phyloP scores from a whole-genome alignment of 1,140 invertebrate genomes.

The Chironomus tepperi region DNA sequence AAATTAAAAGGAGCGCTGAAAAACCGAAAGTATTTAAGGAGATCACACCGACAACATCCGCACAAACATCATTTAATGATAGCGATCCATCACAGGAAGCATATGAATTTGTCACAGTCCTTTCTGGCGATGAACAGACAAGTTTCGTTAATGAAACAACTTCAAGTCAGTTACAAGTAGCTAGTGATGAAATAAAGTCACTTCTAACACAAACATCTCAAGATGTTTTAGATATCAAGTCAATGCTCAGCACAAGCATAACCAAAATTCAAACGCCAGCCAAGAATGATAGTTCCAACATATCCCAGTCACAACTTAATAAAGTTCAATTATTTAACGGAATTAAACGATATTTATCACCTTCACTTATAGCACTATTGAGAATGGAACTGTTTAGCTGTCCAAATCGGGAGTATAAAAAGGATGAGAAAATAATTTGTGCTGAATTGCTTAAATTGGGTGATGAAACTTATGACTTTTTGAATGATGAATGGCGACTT shows the following conservation, averaged over 20 bases:
- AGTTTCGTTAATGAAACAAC: not conserved
- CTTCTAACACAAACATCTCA: not conserved
- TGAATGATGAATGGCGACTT: conserved; percentile 36
- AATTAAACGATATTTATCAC: conserved; percentile 35
- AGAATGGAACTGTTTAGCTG: conserved; percentile 38
- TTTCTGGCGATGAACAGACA: not conserved
- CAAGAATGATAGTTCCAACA: not conserved
- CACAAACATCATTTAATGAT: too few species aligned
- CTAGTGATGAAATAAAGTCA: not conserved
- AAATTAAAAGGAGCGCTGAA: not conserved
- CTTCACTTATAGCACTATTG: conserved; percentile 33
- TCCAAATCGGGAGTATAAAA: conserved; percentile 33
- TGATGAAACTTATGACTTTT: conserved; percentile 32
- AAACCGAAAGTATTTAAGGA: not conserved
- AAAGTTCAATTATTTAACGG: conserved; percentile 36
- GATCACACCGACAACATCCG: not conserved
- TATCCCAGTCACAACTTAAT: conserved; percentile 25
- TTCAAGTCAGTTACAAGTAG: not conserved
- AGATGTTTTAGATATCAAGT: not conserved
- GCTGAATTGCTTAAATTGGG: conserved; percentile 33
- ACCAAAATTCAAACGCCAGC: not conserved
- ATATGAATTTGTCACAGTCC: not conserved
- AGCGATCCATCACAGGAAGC: not conserved
- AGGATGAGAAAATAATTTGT: conserved; percentile 33
- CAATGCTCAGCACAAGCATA: not conserved